Conservation (phyloP, 35 echinoderm and acorn worm species). For the Apostichopus californicus region DNA sequence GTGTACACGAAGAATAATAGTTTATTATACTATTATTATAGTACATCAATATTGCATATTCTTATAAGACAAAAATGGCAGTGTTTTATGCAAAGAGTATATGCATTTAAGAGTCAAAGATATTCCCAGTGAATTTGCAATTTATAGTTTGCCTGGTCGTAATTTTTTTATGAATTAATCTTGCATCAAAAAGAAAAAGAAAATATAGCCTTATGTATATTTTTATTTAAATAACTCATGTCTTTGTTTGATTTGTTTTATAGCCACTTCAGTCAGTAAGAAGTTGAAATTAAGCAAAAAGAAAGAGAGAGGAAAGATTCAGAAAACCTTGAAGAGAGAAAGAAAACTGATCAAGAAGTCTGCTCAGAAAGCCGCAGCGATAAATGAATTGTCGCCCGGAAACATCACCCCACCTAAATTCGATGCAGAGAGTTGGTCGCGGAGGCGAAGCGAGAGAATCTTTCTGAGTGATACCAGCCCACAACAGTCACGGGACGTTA, state of each 20-base stretch:
- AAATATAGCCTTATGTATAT: no score
- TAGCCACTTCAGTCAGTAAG: background rate
- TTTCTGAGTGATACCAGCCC: conserved; percentile 96
- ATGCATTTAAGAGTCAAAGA: no score
- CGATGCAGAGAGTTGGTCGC: conserved; percentile 87
- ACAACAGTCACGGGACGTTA: conserved; percentile 86
- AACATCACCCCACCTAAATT: conserved; percentile 41
- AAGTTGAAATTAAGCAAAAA: conserved; percentile 52
- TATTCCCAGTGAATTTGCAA: no score
- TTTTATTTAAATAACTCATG: background rate
- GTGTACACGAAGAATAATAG: no score
- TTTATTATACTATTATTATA: no score
- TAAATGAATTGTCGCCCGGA: background rate
- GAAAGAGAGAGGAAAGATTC: conserved; percentile 27
- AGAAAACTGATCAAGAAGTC: conserved; percentile 57
- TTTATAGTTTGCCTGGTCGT: no score
- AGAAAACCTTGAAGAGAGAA: conserved; percentile 56
- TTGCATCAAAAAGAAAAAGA: no score
- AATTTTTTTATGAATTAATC: no score
- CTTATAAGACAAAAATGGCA: no score
- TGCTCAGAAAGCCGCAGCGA: conserved; percentile 23
- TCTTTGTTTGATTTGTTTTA: background rate
- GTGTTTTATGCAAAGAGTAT: no score
- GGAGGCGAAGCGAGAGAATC: conserved; percentile 92
- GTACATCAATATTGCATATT: no score